phyloP scores from a whole-genome alignment of 2,888 invertebrate genomes.

The Acanthococcus lagerstroemiae region DNA sequence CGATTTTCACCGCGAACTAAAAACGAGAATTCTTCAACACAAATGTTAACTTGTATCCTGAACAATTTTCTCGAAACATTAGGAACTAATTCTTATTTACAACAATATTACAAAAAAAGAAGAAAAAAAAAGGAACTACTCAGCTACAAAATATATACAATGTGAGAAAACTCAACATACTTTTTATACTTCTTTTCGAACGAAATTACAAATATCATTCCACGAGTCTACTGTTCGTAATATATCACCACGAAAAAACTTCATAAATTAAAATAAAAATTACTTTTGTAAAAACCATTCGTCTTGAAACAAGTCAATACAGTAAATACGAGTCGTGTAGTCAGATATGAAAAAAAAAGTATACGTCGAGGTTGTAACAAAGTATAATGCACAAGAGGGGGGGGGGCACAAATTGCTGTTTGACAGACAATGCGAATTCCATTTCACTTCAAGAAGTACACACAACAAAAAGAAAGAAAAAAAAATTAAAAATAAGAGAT shows the following conservation, averaged over 20 bases:
- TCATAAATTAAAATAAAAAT: neutral
- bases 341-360: no score
- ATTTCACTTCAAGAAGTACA: slow-evolving; percentile 3
- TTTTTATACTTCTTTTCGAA: neutral
- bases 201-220: neutral
- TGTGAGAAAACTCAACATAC: neutral
- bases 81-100: slow-evolving; percentile 3
- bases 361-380: no score
- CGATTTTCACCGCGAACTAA: neutral
- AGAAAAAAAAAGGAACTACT: slow-evolving; percentile 21
- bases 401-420: no score
- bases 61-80: neutral
- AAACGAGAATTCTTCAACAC: no score
- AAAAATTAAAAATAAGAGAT: slow-evolving; percentile 28
- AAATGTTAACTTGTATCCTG: no score
- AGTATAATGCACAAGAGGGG: no score
- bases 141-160: slow-evolving; percentile 21
- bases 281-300: neutral
- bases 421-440: no score
- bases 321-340: no score
- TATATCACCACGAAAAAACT: neutral
- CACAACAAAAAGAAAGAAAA: slow-evolving; percentile 15
- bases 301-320: no score
- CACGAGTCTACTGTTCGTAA: neutral
- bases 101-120: neutral